Conservation (phyloP, 1,140 invertebrate genomes). For the Lordiphosa clarofinis region DNA sequence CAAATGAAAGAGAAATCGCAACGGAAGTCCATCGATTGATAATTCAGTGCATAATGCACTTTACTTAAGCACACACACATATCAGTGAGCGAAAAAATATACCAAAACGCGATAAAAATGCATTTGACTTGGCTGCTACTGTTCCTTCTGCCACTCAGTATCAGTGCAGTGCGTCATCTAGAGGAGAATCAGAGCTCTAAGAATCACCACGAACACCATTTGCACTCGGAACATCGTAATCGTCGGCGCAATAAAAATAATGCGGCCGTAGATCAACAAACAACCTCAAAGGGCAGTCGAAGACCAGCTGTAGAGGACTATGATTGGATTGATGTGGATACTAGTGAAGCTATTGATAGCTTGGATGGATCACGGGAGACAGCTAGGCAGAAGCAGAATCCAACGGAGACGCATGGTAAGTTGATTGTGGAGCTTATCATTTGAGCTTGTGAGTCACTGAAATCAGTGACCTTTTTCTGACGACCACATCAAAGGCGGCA, state of each 20-base stretch:
- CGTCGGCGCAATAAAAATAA: constrained; percentile 34
- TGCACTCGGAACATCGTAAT: constrained; percentile 20
- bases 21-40: constrained; percentile 22
- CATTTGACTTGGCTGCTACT: constrained; percentile 32
- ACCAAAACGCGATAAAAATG: constrained; percentile 37
- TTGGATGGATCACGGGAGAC: constrained; percentile 18
- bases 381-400: constrained; percentile 5
- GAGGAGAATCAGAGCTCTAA: constrained; percentile 45
- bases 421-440: constrained; percentile 2
- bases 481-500: too few species aligned
- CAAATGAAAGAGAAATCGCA: constrained; percentile 1
- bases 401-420: constrained; percentile 49
- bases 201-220: constrained; percentile 17
- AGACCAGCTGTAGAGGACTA: constrained; percentile 35
- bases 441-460: not conserved
- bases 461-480: constrained; percentile 8
- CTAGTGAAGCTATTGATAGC: constrained; percentile 31
- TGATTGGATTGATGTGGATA: constrained; percentile 47
- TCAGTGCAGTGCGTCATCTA: constrained; percentile 31
- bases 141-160: constrained; percentile 22
- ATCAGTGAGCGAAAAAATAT: constrained; percentile 18
- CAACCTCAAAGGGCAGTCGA: constrained; percentile 7
- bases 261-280: constrained; percentile 26
- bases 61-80: constrained; percentile 18
- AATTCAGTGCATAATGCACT: constrained; percentile 43